Conservation (phyloP, 2,113 vertebrate genomes). For the Zosterops hypoxanthus region DNA sequence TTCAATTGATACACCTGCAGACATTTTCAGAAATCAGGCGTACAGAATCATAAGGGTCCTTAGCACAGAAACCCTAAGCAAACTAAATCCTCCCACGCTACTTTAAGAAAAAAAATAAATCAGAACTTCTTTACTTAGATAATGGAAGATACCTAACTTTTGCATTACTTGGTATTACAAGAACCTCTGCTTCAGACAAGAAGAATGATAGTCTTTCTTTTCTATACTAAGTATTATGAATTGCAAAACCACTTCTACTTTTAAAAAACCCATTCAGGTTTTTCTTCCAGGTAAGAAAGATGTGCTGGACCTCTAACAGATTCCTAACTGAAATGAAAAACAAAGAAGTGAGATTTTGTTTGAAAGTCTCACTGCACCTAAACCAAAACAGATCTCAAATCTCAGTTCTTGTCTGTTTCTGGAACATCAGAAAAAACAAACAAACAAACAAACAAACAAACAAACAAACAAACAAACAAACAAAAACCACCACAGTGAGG, state of each 20-base stretch:
- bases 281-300: not conserved
- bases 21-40: not conserved
- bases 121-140: not conserved
- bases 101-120: too few species aligned
- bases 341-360: not conserved
- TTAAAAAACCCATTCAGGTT: not conserved
- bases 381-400: not conserved
- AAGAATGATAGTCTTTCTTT: not conserved
- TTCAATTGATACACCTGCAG: not conserved
- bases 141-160: not conserved
- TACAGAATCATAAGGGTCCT: not conserved
- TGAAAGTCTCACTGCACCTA: not conserved
- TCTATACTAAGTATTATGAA: not conserved
- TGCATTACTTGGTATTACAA: not conserved
- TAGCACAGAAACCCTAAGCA: not conserved
- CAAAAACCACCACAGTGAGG: not conserved
- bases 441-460: too few species aligned
- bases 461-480: not conserved
- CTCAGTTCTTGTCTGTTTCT: not conserved
- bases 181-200: not conserved
- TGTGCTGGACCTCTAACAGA: not conserved
- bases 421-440: not conserved
- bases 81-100: not conserved
- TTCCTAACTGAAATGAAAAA: not conserved
- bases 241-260: not conserved